Base-by-base conservation (phyloP, 2,888 invertebrate species). In the Homarus gammarus region DNA sequence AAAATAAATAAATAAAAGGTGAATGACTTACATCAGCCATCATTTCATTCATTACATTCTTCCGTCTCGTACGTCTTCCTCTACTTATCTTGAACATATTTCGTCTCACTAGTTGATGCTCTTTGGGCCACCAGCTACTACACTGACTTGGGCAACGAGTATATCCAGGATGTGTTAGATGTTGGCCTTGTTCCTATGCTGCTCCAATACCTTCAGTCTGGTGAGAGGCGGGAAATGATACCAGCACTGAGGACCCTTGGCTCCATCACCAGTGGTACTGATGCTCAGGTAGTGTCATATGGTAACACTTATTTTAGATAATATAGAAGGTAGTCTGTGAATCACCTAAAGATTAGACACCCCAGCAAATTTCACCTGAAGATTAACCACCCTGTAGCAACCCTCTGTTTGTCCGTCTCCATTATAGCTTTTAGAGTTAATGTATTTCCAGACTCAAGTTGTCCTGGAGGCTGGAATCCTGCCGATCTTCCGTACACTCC, bases 381-480 rank as follows among this genome's bases (percentile, higher is more conserved):
- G 56, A 56, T 56, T 12, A 18, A 12, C 3, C 22, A 5, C 22
- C 18, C 22, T 56, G 15, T 22, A 22, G 56, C 3, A 44, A 8
- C 12, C 31, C 22, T 68, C 27, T 27, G 27, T 15, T 70, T 33
- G 27, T 1, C 22, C 27, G 8, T 18, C 22, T 70, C 27, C 8
- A 49, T 70, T 15, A 49, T 49, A 12, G 44, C 6, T 49, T 49
- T 10, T 49, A 49, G 44, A 49, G 44, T 49, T 6, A 12, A 10
- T 49, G 44, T 49, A n/a, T 64, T 73, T 64, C 15, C 6, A 84
- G 84, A 84, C 73, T 12, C 73, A 84, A 1, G 27, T 15, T 31
- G 84, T 56, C 6, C 51, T 84, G 0, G 61, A 73, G 3, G 84
- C 84, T 31, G 84, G 84, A 22, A 36, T 84, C 18, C 27, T 84